Percentiles rank a stretch among this genome's conserved stretches.
phyloP scores from a whole-genome alignment of 2,113 vertebrate genomes.

The Dinomys branickii region DNA sequence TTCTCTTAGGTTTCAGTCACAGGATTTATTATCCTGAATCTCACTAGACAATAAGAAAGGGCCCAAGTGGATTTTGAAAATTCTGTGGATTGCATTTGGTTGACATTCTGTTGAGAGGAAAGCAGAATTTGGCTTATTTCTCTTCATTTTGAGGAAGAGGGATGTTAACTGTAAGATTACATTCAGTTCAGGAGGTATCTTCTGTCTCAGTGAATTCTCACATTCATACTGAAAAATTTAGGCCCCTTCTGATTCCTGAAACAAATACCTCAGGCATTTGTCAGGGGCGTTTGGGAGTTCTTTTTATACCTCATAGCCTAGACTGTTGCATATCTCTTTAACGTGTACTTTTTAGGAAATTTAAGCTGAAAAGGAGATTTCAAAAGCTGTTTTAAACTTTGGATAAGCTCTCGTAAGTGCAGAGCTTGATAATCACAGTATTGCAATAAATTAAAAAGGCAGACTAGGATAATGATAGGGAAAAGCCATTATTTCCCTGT shows the following conservation, averaged over 20 bases:
- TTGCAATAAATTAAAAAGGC: conserved; percentile 36
- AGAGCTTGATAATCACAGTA: conserved; percentile 17
- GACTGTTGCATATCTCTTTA: conserved; percentile 44
- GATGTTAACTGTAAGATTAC: conserved; percentile 20
- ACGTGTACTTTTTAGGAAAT: conserved; percentile 33
- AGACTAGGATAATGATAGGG: neutral
- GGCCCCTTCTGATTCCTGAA: conserved; percentile 59
- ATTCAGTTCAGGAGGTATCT: conserved; percentile 27
- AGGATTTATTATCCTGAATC: conserved; percentile 16
- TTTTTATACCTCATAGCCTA: conserved; percentile 63
- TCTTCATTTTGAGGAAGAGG: conserved; percentile 49
- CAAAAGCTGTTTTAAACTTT: conserved; percentile 45
- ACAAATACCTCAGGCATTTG: conserved; percentile 32
- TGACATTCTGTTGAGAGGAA: neutral
- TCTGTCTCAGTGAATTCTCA: conserved; percentile 35
- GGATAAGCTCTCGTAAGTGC: neutral
- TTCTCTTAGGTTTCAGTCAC: conserved; percentile 21
- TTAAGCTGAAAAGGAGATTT: conserved; percentile 33
- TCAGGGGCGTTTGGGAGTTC: conserved; percentile 37
- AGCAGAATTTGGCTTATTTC: conserved; percentile 52
- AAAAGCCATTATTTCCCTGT: conserved; percentile 39
- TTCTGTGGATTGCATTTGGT: neutral
- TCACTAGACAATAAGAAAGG: neutral
- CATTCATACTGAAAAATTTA: conserved; percentile 43
- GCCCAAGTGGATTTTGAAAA: neutral